Conservation (phyloP, 2,113 vertebrate species). For the Rhodinocichla rosea region DNA sequence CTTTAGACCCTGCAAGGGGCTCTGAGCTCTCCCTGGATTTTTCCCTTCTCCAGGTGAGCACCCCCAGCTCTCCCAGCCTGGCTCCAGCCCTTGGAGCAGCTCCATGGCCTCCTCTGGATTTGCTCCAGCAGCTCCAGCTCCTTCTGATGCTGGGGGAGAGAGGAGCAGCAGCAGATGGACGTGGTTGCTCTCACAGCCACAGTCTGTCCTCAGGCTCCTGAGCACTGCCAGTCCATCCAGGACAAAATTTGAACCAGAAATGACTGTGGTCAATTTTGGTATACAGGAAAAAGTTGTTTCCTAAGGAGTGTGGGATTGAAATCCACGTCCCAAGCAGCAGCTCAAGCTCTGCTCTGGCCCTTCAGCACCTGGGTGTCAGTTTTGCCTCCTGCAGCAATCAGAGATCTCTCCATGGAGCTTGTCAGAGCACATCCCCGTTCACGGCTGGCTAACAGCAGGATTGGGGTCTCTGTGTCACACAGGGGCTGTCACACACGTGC, state of each 20-base stretch:
- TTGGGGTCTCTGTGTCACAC: neutral
- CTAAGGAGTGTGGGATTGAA: neutral
- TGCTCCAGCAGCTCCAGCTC: accelerated
- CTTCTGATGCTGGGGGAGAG: neutral
- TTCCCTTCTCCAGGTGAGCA: neutral
- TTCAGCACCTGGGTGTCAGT: neutral
- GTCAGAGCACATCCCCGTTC: neutral
- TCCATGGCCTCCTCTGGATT: accelerated
- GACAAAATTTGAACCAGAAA: neutral
- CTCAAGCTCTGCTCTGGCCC: neutral
- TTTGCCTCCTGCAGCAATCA: neutral
- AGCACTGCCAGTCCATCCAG: neutral
- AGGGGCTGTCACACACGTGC: neutral
- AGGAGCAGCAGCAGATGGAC: accelerated
- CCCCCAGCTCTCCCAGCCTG: neutral
- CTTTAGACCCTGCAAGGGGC: accelerated
- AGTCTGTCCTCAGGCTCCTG: neutral
- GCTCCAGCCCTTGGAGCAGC: neutral
- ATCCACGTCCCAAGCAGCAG: neutral
- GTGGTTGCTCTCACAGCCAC: neutral
- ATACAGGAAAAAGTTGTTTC: neutral
- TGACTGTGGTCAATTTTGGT: neutral
- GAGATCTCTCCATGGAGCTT: neutral
- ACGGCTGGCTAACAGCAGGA: neutral
- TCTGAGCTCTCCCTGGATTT: neutral